phyloP scores from a whole-genome alignment of 2,888 invertebrate genomes.

The Chaetoderma sp. region DNA sequence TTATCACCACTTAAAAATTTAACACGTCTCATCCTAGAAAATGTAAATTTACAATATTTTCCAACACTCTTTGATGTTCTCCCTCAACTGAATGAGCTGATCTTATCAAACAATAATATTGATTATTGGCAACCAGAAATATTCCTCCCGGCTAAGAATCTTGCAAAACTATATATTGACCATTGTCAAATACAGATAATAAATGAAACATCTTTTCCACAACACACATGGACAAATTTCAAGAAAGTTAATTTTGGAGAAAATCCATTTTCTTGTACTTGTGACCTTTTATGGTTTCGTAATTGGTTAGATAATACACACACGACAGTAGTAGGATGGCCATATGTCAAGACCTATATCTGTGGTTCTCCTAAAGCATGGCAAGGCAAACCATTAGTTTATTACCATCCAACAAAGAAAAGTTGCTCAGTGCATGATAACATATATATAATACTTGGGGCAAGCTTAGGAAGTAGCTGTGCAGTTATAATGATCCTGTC shows the following conservation, averaged over 20 bases:
- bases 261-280: conserved; percentile 76
- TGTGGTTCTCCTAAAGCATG: not conserved
- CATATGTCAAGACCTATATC: not conserved
- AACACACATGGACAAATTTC: conserved; percentile 1
- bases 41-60: too few species aligned
- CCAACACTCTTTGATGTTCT: conserved; percentile 13
- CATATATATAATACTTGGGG: conserved; percentile 1
- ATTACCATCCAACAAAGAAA: conserved; percentile 1
- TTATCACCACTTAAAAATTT: too few species aligned
- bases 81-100: not conserved
- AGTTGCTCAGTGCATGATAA: conserved; percentile 4
- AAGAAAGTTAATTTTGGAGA: conserved; percentile 72
- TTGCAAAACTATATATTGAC: conserved; percentile 20
- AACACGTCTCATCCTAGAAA: too few species aligned
- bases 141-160: conserved; percentile 4
- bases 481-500: conserved; percentile 29
- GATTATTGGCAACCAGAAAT: conserved; percentile 2
- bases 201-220: conserved; percentile 20
- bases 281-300: conserved; percentile 65
- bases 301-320: conserved; percentile 23
- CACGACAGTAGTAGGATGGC: not conserved
- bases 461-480: not conserved
- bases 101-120: not conserved
- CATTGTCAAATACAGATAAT: conserved; percentile 25
- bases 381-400: not conserved